A percentile compares a stretch with the other conserved stretches of the same genome.
These are phyloP conservation scores for Agrochola litura DNA, from an alignment of 2,888 invertebrate species.

Conservation along the genomic window DNA sequence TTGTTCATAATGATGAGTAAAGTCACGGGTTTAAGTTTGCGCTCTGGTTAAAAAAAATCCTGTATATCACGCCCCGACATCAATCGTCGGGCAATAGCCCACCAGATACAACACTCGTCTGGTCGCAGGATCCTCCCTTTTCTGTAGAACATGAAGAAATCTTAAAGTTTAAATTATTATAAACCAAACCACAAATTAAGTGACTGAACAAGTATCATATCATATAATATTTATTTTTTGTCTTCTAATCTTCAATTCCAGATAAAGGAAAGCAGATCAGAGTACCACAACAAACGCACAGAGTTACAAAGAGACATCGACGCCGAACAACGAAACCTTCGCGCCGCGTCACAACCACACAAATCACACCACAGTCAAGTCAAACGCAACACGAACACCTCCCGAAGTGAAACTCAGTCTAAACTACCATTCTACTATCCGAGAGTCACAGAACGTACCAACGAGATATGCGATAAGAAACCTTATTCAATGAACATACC, in stretches of 20 bases:
- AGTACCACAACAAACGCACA: slow-evolving; percentile 86
- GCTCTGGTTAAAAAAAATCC: too few species aligned
- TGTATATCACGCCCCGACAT: too few species aligned
- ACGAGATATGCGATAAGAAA: slow-evolving; percentile 64
- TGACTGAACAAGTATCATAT: too few species aligned
- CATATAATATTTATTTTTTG: too few species aligned
- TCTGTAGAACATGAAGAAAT: too few species aligned
- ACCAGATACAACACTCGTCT: too few species aligned
- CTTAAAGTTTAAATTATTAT: too few species aligned
- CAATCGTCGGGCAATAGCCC: too few species aligned
- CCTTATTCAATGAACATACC: slow-evolving; percentile 87
- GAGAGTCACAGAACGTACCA: slow-evolving; percentile 57
- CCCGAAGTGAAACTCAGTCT: slow-evolving; percentile 76
- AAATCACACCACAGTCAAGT: slow-evolving; percentile 16
- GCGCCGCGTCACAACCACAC: slow-evolving; percentile 65
- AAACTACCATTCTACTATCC: slow-evolving; percentile 84
- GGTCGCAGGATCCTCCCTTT: too few species aligned
- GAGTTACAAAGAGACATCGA: slow-evolving; percentile 88
- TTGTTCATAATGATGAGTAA: too few species aligned
- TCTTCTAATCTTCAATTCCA: slow-evolving; percentile 68
- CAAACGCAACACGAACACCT: slow-evolving; percentile 63
- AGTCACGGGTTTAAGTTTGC: too few species aligned
- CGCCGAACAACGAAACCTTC: slow-evolving; percentile 75
- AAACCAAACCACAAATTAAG: too few species aligned
- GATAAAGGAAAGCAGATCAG: slow-evolving; percentile 88